Evolutionary conservation across 2,113 vertebrate species (phyloP).

Genomic region (Corvus cornix): DNA sequence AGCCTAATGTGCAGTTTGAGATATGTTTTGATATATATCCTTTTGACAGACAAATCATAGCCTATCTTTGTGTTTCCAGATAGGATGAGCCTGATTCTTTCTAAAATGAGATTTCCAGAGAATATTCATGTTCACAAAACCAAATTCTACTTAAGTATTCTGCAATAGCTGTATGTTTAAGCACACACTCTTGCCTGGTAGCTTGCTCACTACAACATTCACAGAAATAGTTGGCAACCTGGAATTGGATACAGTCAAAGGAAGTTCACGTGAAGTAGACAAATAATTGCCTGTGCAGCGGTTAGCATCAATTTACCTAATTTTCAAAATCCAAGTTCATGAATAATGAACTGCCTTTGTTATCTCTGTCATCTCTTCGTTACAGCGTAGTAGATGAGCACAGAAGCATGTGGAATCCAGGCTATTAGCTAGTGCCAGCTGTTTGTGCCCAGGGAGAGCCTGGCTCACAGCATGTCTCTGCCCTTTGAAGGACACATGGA

Average conservation of each 20-base stretch:
- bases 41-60: constrained; percentile 29
- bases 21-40: neutral
- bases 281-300: neutral
- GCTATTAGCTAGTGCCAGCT: neutral
- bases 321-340: neutral
- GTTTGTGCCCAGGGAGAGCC: neutral
- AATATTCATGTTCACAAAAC: neutral
- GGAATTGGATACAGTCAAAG: neutral
- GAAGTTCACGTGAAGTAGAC: neutral
- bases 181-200: neutral
- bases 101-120: neutral
- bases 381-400: neutral
- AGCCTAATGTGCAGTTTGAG: neutral
- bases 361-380: neutral
- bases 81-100: neutral
- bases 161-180: neutral
- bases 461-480: neutral
- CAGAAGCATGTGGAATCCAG: rapidly evolving
- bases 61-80: neutral
- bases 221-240: neutral
- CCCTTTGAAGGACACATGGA: rapidly evolving
- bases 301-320: neutral
- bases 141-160: neutral
- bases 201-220: neutral
- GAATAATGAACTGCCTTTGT: neutral